Evolutionary conservation across 1,140 invertebrate species (phyloP).

Genomic region (Berghia stephanieae): DNA sequence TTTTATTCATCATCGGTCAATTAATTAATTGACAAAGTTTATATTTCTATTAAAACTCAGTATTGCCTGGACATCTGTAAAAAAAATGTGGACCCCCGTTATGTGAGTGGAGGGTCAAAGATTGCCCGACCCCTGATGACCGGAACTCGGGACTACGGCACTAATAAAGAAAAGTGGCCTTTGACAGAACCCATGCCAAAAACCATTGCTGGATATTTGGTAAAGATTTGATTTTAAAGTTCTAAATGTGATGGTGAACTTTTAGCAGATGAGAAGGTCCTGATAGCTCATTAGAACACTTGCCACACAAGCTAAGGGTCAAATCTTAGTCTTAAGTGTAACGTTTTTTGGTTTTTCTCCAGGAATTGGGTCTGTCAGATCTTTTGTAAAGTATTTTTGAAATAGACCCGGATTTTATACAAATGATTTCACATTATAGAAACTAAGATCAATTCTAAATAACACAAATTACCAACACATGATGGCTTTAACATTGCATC

Average conservation of each 20-base stretch:
- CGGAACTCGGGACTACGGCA: conserved; percentile 79
- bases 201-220: conserved; percentile 77
- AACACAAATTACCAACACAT: too few relatives aligned
- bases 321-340: background rate
- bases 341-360: too few relatives aligned
- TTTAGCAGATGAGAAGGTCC: background rate
- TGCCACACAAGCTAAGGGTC: background rate
- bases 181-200: conserved; percentile 81
- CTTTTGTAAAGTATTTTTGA: too few relatives aligned
- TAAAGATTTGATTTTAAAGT: background rate
- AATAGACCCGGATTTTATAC: too few relatives aligned
- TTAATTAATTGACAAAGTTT: too few relatives aligned
- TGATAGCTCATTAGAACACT: background rate
- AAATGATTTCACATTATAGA: too few relatives aligned
- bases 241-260: too few relatives aligned
- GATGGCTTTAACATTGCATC: too few relatives aligned
- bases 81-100: conserved; percentile 16
- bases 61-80: conserved; percentile 16
- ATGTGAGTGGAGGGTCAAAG: conserved; percentile 35
- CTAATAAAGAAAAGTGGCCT: conserved; percentile 78
- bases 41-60: too few relatives aligned
- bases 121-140: conserved; percentile 71
- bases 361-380: too few relatives aligned
- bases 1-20: too few relatives aligned
- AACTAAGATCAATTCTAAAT: too few relatives aligned